Base-by-base conservation (phyloP, 2,797 vertebrate genomes). In the Delichon dasypus region DNA sequence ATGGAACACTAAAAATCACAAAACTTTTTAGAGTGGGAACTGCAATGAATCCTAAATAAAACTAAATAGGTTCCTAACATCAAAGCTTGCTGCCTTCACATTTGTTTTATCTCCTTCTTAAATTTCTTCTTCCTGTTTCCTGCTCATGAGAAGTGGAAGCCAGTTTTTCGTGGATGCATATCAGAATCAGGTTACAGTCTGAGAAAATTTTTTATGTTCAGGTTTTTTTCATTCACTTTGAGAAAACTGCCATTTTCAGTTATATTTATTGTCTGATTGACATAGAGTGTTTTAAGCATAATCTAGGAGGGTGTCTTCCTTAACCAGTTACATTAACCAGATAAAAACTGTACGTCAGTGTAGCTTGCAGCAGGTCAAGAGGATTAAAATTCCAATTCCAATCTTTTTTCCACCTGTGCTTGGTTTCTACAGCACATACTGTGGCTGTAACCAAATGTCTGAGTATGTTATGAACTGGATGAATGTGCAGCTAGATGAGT, bases 11-110 rank as follows among this genome's bases (percentile, higher is more conserved):
- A 48, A 85, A 92, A 94, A 50, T 14, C 32, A 51, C 53, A 65
- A 74, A 80, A 85, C 9, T 61, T 92, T 93, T 72, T 44, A 27
- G 27, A 58, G 12, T 84, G 32, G 13, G 25, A 18, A 78, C 74
- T 82, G 42, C 38, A 75, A 0, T 65, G 85, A 81, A 66, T 88
- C 62, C 66, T 85, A 80, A 73, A 92, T 71, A 84, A 91, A 93
- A 30, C 32, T 53, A 65, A 53, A 40, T 34, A 66, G 3, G 18
- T 85, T 88, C 44, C 47, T 62, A 81, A 76, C 66, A 77, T 91
- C 83, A 94, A 94, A 88, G 45, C 30, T 61, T 94, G 6, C n/a
- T 90, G 27, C 80, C 70, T 93, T 81, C 66, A 45, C 18, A 51
- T 54, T 80, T 48, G 5, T 80, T 93, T 91, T 66, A 44, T 83